These are phyloP conservation scores for Idaea dimidiata DNA, from an alignment of 2,888 invertebrate species.

Conservation along the genomic window DNA sequence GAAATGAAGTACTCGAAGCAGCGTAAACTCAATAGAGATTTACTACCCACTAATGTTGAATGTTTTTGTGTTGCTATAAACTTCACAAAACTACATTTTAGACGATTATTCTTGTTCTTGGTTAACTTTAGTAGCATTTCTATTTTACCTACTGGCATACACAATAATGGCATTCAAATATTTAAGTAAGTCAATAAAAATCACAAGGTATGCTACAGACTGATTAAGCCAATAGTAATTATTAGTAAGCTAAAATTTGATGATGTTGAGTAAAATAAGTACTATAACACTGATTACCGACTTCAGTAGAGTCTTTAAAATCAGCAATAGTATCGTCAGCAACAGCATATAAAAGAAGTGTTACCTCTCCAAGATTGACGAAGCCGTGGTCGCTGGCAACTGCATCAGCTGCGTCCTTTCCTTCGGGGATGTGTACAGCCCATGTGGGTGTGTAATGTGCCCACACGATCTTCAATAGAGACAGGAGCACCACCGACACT, in stretches of 20 bases:
- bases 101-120: background rate
- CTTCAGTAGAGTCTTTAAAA: too few species aligned
- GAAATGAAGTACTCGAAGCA: background rate
- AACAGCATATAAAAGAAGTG: constrained; percentile 34
- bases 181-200: background rate
- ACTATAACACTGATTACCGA: too few species aligned
- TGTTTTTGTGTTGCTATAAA: background rate
- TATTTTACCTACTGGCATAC: background rate
- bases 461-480: constrained; percentile 46
- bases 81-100: background rate
- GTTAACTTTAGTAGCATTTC: background rate
- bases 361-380: constrained; percentile 91
- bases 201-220: too few species aligned
- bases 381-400: constrained; percentile 92
- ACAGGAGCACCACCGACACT: constrained; percentile 57
- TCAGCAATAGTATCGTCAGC: too few species aligned
- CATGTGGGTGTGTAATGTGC: constrained; percentile 90
- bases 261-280: too few species aligned
- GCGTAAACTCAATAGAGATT: background rate
- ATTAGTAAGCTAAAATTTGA: too few species aligned
- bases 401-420: constrained; percentile 84
- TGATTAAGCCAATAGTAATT: too few species aligned
- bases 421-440: constrained; percentile 90
- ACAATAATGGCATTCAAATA: background rate
- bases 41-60: background rate